Evolutionary conservation across 2,113 vertebrate genomes (phyloP), one percentile per base, ranked within the genome.

Genomic region (Trichomycterus rosablanca): DNA sequence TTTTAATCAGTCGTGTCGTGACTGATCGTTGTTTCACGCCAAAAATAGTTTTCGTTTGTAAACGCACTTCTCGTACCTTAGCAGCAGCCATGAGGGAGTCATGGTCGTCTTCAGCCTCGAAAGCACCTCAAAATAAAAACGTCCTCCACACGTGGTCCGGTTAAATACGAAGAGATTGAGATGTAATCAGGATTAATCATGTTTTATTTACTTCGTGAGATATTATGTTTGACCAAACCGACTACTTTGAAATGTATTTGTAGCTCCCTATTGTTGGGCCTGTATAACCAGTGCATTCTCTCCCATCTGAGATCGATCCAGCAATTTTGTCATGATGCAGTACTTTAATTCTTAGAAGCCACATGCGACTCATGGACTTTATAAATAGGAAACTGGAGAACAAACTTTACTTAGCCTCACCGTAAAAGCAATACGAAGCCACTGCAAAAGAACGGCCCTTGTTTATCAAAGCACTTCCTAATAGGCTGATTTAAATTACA

Each of bases 381-480:
- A n/a, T n/a, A n/a, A n/a, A n/a, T n/a, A n/a, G n/a, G n/a, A n/a
- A n/a, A n/a, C n/a, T n/a, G n/a, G n/a, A n/a, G n/a, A n/a, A 84
- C 81, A 78, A 73, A 69, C 76, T 78, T 76, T 78, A 74, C 71
- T 71, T 76, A 77, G 77, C 83, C 82, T 80, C 84, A 82, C 77
- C 76, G 71, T 84, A 71, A 56, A 85, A 88, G 86, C 86, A 89
- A 89, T 88, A 89, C 77, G 58, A 82, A 78, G 80, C 83, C 84
- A 84, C 83, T 83, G 83, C 83, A 80, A 76, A 82, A 81, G 68
- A 81, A 80, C 80, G 78, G 83, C 80, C 81, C 78, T 81, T n/a
- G n/a, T n/a, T n/a, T 75, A 68, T 80, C 80, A 83, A 78, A 87
- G 85, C 85, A 89, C 86, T 87, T 89, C 85, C 83, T 80, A 74